A percentile compares a stretch with the other conserved stretches of the same genome.
Conservation (phyloP, 2,797 vertebrate species). For the Lates japonicus region DNA sequence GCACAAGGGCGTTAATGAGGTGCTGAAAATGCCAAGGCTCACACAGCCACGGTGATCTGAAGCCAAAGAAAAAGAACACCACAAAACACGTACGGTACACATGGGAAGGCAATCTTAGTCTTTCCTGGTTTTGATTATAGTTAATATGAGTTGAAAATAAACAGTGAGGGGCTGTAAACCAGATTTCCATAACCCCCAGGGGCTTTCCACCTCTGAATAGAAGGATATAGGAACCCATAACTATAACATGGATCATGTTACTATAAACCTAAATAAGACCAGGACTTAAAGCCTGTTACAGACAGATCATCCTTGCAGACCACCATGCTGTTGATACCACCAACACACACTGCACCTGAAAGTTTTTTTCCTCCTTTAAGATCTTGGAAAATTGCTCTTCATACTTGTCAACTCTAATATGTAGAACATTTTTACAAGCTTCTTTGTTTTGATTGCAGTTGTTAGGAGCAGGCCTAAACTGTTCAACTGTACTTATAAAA, state of each 20-base stretch:
- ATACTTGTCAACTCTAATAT: constrained; percentile 49
- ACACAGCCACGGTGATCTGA: constrained; percentile 27
- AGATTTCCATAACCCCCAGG: constrained; percentile 63
- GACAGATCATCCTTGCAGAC: constrained; percentile 49
- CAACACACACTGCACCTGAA: constrained; percentile 29
- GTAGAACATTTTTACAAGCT: constrained; percentile 38
- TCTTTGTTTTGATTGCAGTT: constrained; percentile 48
- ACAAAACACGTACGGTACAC: constrained; percentile 37
- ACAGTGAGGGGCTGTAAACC: constrained; percentile 54
- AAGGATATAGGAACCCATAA: constrained; percentile 56
- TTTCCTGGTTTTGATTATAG: constrained; percentile 69
- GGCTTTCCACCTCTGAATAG: constrained; percentile 62
- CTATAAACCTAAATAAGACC: constrained; percentile 58
- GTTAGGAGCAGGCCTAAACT: constrained; percentile 20
- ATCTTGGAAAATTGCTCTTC: constrained; percentile 39
- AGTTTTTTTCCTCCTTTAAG: neutral
- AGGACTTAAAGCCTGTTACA: constrained; percentile 42
- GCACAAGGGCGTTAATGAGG: constrained; percentile 59
- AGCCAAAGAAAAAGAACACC: constrained; percentile 49
- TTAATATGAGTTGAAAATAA: constrained; percentile 68
- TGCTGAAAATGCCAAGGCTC: constrained; percentile 60
- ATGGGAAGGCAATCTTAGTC: constrained; percentile 20
- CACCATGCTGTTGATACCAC: constrained; percentile 46
- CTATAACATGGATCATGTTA: constrained; percentile 59
- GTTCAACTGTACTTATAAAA: constrained; percentile 35